Conservation (phyloP, 2,888 invertebrate genomes). For the Limnephilus marmoratus region DNA sequence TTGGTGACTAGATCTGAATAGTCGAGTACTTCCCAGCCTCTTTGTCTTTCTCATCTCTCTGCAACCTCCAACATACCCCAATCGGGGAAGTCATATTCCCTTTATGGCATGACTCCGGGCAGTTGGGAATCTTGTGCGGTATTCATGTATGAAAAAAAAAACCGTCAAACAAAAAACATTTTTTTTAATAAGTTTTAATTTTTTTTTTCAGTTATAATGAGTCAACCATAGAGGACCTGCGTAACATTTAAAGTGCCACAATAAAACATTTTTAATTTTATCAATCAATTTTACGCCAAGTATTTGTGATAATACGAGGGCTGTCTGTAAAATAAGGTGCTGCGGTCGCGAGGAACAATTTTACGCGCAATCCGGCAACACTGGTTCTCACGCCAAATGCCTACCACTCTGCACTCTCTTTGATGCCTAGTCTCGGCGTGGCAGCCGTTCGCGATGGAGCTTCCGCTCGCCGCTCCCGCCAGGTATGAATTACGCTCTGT, state of each 20-base stretch:
- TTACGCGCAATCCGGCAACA: too few relatives aligned
- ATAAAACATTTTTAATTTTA: not conserved
- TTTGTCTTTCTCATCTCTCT: not conserved
- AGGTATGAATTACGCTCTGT: too few relatives aligned
- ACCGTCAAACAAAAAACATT: not conserved
- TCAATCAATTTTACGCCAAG: not conserved
- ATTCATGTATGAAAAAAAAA: not conserved
- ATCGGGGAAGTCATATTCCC: too few relatives aligned
- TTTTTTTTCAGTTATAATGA: slow-evolving; percentile 76
- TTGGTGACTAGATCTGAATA: not conserved
- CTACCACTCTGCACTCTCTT: too few relatives aligned
- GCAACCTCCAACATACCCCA: not conserved
- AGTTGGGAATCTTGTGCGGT: too few relatives aligned
- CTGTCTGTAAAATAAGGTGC: too few relatives aligned
- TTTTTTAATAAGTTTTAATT: slow-evolving; percentile 23
- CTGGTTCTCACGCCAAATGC: too few relatives aligned
- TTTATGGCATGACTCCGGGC: too few relatives aligned
- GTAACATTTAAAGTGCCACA: slow-evolving; percentile 67
- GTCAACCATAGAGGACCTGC: slow-evolving; percentile 75
- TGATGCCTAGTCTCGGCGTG: too few relatives aligned
- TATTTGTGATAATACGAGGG: not conserved
- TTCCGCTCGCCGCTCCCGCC: too few relatives aligned
- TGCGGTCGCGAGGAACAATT: too few relatives aligned
- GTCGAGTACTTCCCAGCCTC: not conserved
- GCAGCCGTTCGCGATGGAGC: too few relatives aligned